These are phyloP conservation scores for Ornithoptera alexandrae DNA, from an alignment of 2,888 invertebrate species.

Conservation along the genomic window DNA sequence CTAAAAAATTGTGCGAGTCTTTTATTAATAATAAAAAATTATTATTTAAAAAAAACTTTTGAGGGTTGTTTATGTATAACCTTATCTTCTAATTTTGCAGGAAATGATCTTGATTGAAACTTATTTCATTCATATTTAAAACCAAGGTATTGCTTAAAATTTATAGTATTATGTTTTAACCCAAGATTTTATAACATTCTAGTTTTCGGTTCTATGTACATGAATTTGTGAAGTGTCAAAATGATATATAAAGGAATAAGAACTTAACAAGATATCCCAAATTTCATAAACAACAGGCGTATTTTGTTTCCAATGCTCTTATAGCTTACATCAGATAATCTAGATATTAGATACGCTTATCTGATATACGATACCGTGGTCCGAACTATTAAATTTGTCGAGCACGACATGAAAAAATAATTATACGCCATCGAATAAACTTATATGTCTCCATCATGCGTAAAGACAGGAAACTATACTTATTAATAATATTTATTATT, in stretches of 20 bases:
- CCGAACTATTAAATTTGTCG: slow-evolving; percentile 42
- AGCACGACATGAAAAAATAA: slow-evolving; percentile 28
- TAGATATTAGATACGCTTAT: slow-evolving; percentile 44
- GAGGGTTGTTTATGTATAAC: no score
- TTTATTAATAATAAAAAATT: no score
- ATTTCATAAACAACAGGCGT: slow-evolving; percentile 21
- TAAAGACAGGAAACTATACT: no score
- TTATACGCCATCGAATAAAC: neutral
- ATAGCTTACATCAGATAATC: slow-evolving; percentile 40
- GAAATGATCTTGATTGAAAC: no score
- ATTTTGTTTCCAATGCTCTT: slow-evolving; percentile 31
- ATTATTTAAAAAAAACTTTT: no score
- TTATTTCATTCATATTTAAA: neutral
- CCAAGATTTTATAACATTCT: neutral
- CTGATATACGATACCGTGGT: slow-evolving; percentile 46
- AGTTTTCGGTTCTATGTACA: neutral
- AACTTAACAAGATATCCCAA: slow-evolving; percentile 25
- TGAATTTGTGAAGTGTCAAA: no score
- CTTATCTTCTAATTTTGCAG: no score
- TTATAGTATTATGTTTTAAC: neutral
- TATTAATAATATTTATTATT: no score
- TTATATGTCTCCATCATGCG: neutral
- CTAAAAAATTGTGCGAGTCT: no score
- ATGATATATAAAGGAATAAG: neutral
- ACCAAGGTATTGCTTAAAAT: neutral